Evolutionary conservation across 2,888 invertebrate genomes (phyloP).

Genomic region (Neuroscelio doddi): DNA sequence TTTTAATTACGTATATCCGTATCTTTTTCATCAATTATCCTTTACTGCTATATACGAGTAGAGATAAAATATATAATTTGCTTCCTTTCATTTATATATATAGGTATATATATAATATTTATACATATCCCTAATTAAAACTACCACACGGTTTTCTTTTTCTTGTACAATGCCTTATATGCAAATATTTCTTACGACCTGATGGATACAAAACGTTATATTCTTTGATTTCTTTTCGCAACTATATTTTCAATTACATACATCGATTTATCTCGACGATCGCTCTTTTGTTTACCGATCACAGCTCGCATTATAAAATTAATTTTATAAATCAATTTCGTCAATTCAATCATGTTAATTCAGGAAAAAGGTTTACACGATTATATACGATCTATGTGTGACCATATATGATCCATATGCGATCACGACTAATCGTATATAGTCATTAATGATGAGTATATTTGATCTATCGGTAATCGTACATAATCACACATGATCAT

Average conservation of each 20-base stretch:
- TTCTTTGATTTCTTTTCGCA: slow-evolving; percentile 20
- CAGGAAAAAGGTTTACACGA: too few species aligned
- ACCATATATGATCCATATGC: too few species aligned
- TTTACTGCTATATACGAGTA: slow-evolving; percentile 63
- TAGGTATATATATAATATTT: slow-evolving; percentile 66
- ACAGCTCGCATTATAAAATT: too few species aligned
- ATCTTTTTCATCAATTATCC: slow-evolving; percentile 51
- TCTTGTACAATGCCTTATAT: slow-evolving; percentile 46
- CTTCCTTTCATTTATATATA: slow-evolving; percentile 51
- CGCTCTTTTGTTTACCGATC: too few species aligned
- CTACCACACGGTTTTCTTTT: slow-evolving; percentile 49
- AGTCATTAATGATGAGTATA: too few species aligned
- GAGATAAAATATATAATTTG: slow-evolving; percentile 69
- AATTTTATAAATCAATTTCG: too few species aligned
- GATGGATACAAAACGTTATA: slow-evolving; percentile 49
- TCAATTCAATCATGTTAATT: too few species aligned
- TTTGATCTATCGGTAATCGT: too few species aligned
- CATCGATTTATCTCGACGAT: slow-evolving; percentile 47
- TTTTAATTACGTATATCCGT: slow-evolving; percentile 36
- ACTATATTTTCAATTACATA: slow-evolving; percentile 51
- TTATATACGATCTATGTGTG: too few species aligned
- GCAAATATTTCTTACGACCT: slow-evolving; percentile 47
- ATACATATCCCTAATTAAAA: slow-evolving; percentile 54
- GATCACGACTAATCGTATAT: too few species aligned
- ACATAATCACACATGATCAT: too few species aligned